These are phyloP conservation scores for Hemiscyllium ocellatum DNA, from an alignment of 2,113 vertebrate genomes.

Conservation along the genomic window DNA sequence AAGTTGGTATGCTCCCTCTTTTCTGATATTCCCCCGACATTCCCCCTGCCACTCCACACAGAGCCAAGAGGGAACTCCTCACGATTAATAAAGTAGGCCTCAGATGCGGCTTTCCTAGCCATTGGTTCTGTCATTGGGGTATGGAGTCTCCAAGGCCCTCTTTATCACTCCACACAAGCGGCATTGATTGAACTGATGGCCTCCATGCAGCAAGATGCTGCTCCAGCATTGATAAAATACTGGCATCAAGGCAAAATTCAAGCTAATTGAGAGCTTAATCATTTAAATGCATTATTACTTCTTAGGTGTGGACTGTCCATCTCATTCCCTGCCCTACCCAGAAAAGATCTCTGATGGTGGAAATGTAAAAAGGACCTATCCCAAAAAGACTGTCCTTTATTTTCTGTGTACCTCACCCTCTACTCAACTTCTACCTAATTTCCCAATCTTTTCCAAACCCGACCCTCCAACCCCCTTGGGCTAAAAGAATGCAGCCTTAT, in stretches of 20 bases:
- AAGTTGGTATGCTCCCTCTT: background rate
- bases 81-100: background rate
- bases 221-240: background rate
- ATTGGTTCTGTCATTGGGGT: background rate
- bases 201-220: background rate
- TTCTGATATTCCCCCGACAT: no score
- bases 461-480: no score
- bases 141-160: background rate
- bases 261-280: background rate
- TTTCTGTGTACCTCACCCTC: background rate
- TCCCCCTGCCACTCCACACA: no score
- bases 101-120: background rate
- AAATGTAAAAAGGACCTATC: background rate
- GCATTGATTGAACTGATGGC: background rate
- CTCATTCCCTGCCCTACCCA: background rate
- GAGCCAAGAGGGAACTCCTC: background rate
- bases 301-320: no score
- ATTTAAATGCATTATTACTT: background rate
- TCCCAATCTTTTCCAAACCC: no score
- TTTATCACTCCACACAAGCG: background rate
- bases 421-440: no score
- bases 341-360: background rate
- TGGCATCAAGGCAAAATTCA: background rate
- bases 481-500: background rate
- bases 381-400: background rate